Evolutionary conservation across 1,140 invertebrate genomes (phyloP), one percentile per base, ranked within the genome.

Genomic region (Atopsyche davidsoni): DNA sequence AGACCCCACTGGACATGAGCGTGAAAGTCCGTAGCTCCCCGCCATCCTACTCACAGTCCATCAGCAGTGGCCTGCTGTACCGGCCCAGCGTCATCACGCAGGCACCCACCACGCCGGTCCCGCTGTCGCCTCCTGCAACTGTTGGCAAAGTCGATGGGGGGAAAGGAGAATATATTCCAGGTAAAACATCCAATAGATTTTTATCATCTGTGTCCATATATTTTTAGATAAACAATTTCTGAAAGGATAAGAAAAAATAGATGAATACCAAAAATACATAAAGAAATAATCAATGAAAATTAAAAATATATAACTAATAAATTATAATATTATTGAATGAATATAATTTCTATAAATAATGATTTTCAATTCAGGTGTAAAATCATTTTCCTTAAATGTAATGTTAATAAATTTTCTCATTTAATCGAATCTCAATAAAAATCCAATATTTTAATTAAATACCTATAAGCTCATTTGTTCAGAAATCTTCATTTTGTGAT

Each of bases 1-100:
- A 58, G 41, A 64, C 63, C 22, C 69, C 69, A n/a, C 62, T 71
- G 48, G 69, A 71, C 51, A 71, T 71, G 69, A 69, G 68, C 4
- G 64, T 70, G 35, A 62, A 46, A 64, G 47, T 66, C 59, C 44
- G 62, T 55, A 46, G 57, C 62, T 32, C 67, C 59, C 48, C 57
- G 0, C 52, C 52, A 2, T 55, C 53, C 4, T 58, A 58, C 44
- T 52, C 53, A 10, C 52, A 55, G 24, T 41, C 56, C 10, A 41
- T 58, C 25, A 58, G 34, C 35, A 51, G 42, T 25, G 44, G 38
- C 13, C 45, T 38, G 6, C 24, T 58, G 17, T 58, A 47, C 46
- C 38, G 56, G 36, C 58, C 58, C 22, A 71, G 69, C 53, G 69
- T 71, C 31, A 71, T 71, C 13, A 70, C 69, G 4, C 68, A 70